Evolutionary conservation across 2,113 vertebrate genomes (phyloP), one percentile per base, ranked within the genome.

Genomic region (Arenaria interpres): DNA sequence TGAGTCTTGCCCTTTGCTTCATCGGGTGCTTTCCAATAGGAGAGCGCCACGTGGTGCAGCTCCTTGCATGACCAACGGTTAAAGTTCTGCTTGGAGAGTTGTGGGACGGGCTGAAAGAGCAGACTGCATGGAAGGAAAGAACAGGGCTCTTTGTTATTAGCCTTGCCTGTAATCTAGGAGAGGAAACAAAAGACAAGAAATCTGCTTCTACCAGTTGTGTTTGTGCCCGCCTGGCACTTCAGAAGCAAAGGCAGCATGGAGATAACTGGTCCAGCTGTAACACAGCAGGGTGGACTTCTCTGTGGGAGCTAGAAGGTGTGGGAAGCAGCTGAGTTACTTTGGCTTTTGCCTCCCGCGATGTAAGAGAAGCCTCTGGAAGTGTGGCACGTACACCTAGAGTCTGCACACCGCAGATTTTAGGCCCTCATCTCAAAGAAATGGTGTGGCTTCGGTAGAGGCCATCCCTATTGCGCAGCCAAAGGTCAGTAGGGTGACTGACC

Each of bases 11-110:
- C 62, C 43, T 82, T 79, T 88, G 46, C 45, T 43, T 92, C 8
- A 2, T 5, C 32, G 62, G 32, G 15, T 51, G 24, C n/a, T 59
- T 72, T 85, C 79, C 37, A 30, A 1, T 5, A n/a, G 62, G 48
- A 54, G 33, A 46, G 23, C 2, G 30, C 43, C 53, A 41, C 1
- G 1, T 71, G 88, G 51, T 39, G 23, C 54, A 56, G 64, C 77
- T 66, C 7, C 0, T 33, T n/a, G 73, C 46, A 53, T 2, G 3
- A 48, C 41, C 63, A 53, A 9, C 0, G 0, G 33, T 37, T 59
- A 4, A 63, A 88, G 78, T 59, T 93, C 78, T 25, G 6, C 48
- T 46, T 28, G 4, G 6, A 59, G 86, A 50, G 69, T 82, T 23
- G 64, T 68, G 79, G 83, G 46, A 24, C 71, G 60, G 73, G 74